A percentile compares a stretch with the other conserved stretches of the same genome.
These are phyloP conservation scores for Troides aeacus DNA, from an alignment of 2,888 invertebrate genomes.

Conservation along the genomic window DNA sequence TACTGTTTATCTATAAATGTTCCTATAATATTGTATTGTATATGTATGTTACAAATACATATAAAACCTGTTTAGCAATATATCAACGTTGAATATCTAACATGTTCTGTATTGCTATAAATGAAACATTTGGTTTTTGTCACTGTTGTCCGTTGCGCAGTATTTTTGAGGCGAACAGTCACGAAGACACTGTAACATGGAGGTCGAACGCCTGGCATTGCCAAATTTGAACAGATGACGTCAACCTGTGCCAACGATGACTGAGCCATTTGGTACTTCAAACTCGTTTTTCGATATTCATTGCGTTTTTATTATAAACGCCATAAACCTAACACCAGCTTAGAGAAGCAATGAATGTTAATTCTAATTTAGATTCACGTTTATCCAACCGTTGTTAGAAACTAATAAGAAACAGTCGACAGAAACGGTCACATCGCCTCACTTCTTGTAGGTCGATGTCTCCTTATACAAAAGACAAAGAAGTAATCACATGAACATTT, in stretches of 20 bases:
- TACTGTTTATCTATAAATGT: too few species aligned
- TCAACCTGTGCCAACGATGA: slow-evolving; percentile 39
- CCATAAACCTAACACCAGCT: background rate
- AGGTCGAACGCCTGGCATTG: slow-evolving; percentile 70
- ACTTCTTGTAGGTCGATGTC: slow-evolving; percentile 49
- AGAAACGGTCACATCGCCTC: slow-evolving; percentile 55
- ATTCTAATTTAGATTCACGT: slow-evolving; percentile 20
- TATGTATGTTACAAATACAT: too few species aligned
- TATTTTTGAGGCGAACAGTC: slow-evolving; percentile 36
- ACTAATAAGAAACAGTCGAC: slow-evolving; percentile 42
- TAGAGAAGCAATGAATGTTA: slow-evolving; percentile 21
- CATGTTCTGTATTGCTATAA: background rate
- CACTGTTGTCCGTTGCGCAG: slow-evolving; percentile 40
- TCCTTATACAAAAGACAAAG: slow-evolving; percentile 52
- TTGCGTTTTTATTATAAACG: slow-evolving; percentile 8
- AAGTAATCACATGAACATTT: slow-evolving; percentile 42
- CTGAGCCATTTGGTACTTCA: slow-evolving; percentile 12
- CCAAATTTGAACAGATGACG: slow-evolving; percentile 67
- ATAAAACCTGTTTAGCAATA: too few species aligned
- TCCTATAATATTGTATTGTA: too few species aligned
- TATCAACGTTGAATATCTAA: too few species aligned
- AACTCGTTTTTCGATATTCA: slow-evolving; percentile 12
- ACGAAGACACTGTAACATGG: slow-evolving; percentile 46
- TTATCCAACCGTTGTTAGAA: slow-evolving; percentile 39
- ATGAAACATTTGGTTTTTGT: slow-evolving; percentile 28